Evolutionary conservation across 1,140 invertebrate species (phyloP), one percentile per base, ranked within the genome.

Genomic region (Pemphigus obesinymphae): DNA sequence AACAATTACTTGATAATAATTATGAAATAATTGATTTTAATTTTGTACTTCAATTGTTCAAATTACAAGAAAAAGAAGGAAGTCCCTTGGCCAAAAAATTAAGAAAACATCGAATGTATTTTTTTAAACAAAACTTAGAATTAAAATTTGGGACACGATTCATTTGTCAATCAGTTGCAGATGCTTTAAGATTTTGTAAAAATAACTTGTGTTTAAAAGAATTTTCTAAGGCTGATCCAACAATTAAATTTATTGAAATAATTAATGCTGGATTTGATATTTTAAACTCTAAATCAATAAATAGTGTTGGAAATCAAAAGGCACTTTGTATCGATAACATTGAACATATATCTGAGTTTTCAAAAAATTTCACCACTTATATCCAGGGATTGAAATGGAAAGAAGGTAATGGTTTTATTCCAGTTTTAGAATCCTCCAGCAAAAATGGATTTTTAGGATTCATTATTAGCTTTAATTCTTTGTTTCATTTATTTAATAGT

Each of bases 81-180:
- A 82, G 87, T 15, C 82, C 85, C 78, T 50, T 83, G 53, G 85
- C 70, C 0, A 86, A 84, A 75, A 87, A 87, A 83, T 23, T 87
- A 29, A 84, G 58, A 43, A 83, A 68, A 34, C 58, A 75, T 26
- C 86, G 87, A 83, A 70, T 87, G 31, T 68, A 83, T 81, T 87
- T 78, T 78, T 13, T 82, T 13, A 83, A 85, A 45, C 78, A 86
- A 40, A 86, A 85, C 85, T 86, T 86, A 83, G 86, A 86, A 82
- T 84, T 86, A 15, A 85, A 85, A 78, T 61, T 87, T 53, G 85
- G 84, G 29, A 83, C 83, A 20, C 85, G 87, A 85, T 75, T 84
- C 34, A 82, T 87, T 10, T 87, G 86, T 84, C 29, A 83, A n/a
- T 85, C 84, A 81, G 84, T 85, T 48, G 80, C 84, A 53, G 53